Percentiles rank a stretch among this genome's conserved stretches.
phyloP scores from a whole-genome alignment of 1,140 invertebrate species.

The Drosophila eugracilis region DNA sequence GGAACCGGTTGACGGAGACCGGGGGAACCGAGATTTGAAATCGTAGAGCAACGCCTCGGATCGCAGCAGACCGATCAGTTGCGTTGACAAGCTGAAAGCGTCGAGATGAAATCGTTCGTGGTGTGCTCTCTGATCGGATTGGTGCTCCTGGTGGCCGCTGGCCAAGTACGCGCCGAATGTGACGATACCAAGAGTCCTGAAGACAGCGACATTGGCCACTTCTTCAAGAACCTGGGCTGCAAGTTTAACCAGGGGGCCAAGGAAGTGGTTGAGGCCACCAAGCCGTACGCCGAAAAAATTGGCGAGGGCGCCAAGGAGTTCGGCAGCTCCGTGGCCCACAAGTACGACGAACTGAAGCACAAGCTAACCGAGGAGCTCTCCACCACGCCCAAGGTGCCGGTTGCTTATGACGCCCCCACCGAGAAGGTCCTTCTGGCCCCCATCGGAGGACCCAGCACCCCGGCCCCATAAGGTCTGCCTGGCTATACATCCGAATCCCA shows the following conservation, averaged over 20 bases:
- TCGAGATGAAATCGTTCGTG: constrained; percentile 51
- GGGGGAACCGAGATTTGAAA: background rate
- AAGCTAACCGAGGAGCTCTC: constrained; percentile 65
- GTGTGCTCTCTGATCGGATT: constrained; percentile 48
- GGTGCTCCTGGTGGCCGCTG: constrained; percentile 31
- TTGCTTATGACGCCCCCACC: constrained; percentile 55
- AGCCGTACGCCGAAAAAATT: constrained; percentile 70
- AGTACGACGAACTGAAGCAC: constrained; percentile 77
- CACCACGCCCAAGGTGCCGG: constrained; percentile 14
- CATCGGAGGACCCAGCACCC: constrained; percentile 39
- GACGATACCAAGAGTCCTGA: constrained; percentile 58
- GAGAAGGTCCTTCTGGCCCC: constrained; percentile 74
- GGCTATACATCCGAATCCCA: too few species aligned
- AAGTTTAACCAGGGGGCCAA: constrained; percentile 68
- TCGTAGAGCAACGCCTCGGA: background rate
- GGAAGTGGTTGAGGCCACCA: constrained; percentile 60
- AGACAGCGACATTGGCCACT: constrained; percentile 70
- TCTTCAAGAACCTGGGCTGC: constrained; percentile 75
- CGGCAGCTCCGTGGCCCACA: constrained; percentile 60
- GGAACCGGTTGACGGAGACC: constrained; percentile 22
- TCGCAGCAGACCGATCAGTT: constrained; percentile 21
- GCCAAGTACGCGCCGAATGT: constrained; percentile 48
- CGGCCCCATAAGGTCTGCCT: constrained; percentile 8
- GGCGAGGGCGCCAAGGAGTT: constrained; percentile 69
- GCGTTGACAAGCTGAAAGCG: constrained; percentile 18